A percentile compares a stretch with the other conserved stretches of the same genome.
Evolutionary conservation across 2,797 vertebrate species (phyloP).

Genomic region (Valencia hispanica): DNA sequence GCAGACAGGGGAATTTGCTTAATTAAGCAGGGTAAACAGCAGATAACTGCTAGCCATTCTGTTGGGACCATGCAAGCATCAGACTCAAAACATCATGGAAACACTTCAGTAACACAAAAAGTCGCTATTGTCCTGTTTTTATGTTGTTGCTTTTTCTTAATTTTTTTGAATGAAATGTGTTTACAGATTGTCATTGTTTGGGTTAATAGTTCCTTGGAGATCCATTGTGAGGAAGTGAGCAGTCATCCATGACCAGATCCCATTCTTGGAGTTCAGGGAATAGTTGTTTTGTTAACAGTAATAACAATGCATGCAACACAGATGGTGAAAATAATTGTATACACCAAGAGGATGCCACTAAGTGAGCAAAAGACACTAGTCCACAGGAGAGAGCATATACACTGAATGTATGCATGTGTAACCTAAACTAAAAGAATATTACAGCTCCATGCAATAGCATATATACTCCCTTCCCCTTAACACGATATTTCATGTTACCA

Average conservation of each 20-base stretch:
- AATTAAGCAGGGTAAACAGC: slow-evolving; percentile 82
- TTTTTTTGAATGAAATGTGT: slow-evolving; percentile 39
- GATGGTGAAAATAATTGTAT: slow-evolving; percentile 52
- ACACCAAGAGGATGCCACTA: slow-evolving; percentile 44
- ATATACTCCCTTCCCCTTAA: background rate
- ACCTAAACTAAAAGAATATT: background rate
- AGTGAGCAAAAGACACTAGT: slow-evolving; percentile 40
- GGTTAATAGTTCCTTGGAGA: slow-evolving; percentile 47
- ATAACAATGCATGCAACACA: slow-evolving; percentile 52
- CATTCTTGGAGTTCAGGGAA: slow-evolving; percentile 47
- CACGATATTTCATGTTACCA: background rate
- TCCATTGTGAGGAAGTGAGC: slow-evolving; percentile 47
- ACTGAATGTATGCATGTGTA: background rate
- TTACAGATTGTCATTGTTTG: slow-evolving; percentile 41
- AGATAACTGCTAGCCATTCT: slow-evolving; percentile 70
- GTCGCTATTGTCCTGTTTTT: slow-evolving; percentile 1
- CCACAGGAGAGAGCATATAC: background rate
- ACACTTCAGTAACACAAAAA: slow-evolving; percentile 33
- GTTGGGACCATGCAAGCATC: slow-evolving; percentile 61
- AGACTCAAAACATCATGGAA: slow-evolving; percentile 47
- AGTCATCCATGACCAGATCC: slow-evolving; percentile 54
- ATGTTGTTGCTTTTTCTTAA: slow-evolving; percentile 22
- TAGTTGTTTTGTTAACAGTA: slow-evolving; percentile 54
- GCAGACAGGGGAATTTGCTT: slow-evolving; percentile 75
- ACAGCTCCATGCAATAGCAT: background rate